Conservation (phyloP, 2,113 vertebrate species). For the Microcebus tavaratra region DNA sequence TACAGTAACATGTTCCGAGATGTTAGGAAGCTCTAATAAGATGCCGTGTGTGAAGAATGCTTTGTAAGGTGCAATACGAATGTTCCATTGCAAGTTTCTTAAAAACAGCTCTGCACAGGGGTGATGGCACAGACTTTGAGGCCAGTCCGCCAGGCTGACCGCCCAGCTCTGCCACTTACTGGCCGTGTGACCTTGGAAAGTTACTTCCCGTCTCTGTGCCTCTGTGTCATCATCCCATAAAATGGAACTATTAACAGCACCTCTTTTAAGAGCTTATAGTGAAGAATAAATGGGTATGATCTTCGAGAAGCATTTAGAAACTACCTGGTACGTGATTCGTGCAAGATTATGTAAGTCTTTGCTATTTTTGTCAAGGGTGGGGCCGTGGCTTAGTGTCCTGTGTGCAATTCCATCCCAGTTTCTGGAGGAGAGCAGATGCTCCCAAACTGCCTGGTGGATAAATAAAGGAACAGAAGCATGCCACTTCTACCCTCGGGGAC, state of each 20-base stretch:
- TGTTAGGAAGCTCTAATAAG: not conserved
- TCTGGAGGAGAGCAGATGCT: conserved; percentile 31
- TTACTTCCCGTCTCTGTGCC: not conserved
- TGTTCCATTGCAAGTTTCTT: not conserved
- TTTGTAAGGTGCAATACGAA: conserved; percentile 14
- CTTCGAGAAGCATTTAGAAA: not conserved
- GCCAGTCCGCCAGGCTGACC: not conserved
- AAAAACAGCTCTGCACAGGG: not conserved
- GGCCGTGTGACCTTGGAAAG: not conserved
- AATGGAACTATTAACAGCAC: not conserved
- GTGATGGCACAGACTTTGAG: rapidly evolving
- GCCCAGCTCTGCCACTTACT: not conserved
- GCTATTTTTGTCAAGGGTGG: conserved; percentile 54
- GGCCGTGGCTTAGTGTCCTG: not conserved
- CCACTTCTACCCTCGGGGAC: not conserved
- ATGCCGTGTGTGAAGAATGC: not conserved
- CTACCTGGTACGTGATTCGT: not conserved
- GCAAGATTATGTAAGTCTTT: conserved; percentile 32
- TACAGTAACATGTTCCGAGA: not conserved
- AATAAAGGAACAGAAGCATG: not conserved
- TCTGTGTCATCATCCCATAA: not conserved
- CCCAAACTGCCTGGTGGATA: not conserved
- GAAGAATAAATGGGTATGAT: conserved; percentile 3
- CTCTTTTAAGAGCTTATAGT: not conserved
- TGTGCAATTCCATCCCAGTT: not conserved